These are phyloP conservation scores for Alosa sapidissima DNA, from an alignment of 2,797 vertebrate genomes.

Conservation along the genomic window DNA sequence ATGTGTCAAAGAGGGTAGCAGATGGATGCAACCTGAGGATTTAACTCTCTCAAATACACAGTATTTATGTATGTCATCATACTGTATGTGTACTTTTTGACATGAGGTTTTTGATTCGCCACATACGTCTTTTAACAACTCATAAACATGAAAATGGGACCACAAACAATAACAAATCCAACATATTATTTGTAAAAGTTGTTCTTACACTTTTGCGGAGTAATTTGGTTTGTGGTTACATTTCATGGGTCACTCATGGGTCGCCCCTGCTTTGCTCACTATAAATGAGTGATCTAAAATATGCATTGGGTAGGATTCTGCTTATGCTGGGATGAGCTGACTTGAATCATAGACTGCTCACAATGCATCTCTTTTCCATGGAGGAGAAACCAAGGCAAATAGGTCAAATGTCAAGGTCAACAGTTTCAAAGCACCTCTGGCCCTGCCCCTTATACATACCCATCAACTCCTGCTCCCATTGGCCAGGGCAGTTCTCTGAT, in stretches of 20 bases:
- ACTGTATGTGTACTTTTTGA: no score
- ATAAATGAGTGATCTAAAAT: background rate
- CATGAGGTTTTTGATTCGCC: no score
- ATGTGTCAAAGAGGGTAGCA: background rate
- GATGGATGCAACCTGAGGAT: no score
- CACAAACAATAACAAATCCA: background rate
- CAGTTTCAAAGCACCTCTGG: constrained; percentile 8
- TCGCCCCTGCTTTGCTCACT: background rate
- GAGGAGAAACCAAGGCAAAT: constrained; percentile 49
- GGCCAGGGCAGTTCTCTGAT: constrained; percentile 35
- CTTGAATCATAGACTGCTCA: constrained; percentile 34
- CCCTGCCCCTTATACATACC: background rate
- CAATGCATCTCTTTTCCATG: constrained; percentile 41
- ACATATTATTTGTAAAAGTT: no score
- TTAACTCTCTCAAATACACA: no score
- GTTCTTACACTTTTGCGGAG: no score
- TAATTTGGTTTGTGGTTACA: no score
- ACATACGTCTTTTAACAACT: background rate
- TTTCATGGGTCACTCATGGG: background rate
- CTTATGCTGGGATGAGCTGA: background rate
- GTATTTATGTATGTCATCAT: no score
- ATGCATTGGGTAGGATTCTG: background rate
- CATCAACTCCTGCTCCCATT: constrained; percentile 28
- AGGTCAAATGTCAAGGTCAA: constrained; percentile 48
- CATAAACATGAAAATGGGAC: background rate